phyloP scores from a whole-genome alignment of 2,113 vertebrate genomes.

The Seriola dumerili region DNA sequence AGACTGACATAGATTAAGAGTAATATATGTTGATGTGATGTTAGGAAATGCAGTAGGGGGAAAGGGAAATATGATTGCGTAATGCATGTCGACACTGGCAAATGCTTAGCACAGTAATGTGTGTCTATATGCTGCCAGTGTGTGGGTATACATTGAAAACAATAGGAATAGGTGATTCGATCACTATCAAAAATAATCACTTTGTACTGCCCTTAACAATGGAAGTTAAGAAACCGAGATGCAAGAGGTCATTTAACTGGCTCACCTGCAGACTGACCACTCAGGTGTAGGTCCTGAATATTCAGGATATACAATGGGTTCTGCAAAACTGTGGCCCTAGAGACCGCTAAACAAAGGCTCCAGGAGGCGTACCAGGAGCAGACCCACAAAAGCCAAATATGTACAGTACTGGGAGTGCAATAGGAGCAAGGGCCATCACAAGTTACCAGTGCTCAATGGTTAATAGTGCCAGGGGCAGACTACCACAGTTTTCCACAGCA shows the following conservation, averaged over 20 bases:
- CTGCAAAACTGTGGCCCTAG: conserved; percentile 17
- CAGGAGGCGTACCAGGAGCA: not conserved
- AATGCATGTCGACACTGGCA: not conserved
- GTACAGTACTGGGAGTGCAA: not conserved
- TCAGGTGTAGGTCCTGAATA: not conserved
- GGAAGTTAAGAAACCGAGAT: conserved; percentile 20
- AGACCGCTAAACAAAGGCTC: conserved; percentile 29
- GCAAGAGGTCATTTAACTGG: not conserved
- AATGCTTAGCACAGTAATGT: not conserved
- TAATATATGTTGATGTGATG: no score
- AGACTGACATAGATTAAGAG: no score
- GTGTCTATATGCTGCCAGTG: not conserved
- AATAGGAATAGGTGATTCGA: not conserved
- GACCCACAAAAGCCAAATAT: not conserved
- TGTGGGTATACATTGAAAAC: not conserved
- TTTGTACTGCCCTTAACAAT: not conserved
- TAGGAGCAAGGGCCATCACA: not conserved
- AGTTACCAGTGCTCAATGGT: not conserved
- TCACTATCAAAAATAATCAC: not conserved
- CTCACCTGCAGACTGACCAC: conserved; percentile 5
- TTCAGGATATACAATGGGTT: conserved; percentile 24
- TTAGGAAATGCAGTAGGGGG: no score
- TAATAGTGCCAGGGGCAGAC: not conserved
- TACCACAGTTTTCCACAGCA: not conserved
- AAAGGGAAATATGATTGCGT: no score